Evolutionary conservation across 2,113 vertebrate species (phyloP).

Genomic region (Cryptotis parvus): DNA sequence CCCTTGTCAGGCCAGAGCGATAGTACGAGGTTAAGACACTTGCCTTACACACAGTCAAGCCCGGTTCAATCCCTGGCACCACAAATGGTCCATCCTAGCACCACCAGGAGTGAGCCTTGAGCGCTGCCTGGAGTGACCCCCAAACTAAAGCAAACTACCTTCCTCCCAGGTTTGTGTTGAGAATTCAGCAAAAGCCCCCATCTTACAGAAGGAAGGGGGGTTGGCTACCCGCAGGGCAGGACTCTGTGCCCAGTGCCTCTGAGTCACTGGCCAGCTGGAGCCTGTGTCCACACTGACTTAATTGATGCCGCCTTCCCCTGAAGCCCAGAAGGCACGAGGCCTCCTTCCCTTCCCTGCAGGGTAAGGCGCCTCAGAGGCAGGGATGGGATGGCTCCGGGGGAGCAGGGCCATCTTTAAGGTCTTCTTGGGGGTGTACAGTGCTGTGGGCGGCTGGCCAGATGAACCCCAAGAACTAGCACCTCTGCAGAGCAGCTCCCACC

Average conservation of each 20-base stretch:
- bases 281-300: fast-evolving
- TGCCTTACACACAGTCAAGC: no score
- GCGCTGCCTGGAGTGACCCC: no score
- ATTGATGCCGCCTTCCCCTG: not conserved
- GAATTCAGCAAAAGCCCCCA: not conserved
- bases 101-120: no score
- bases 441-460: not conserved
- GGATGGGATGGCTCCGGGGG: not conserved
- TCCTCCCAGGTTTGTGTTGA: not conserved
- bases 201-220: no score
- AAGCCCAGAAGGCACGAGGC: not conserved
- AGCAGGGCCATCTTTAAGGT: not conserved
- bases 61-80: no score
- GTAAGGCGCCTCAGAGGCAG: not conserved
- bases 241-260: not conserved
- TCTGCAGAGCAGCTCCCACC: not conserved
- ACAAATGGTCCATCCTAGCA: no score
- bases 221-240: not conserved
- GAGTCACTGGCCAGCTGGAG: not conserved
- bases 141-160: no score
- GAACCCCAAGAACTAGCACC: not conserved
- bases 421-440: fast-evolving
- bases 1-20: no score
- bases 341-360: not conserved
- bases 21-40: no score